phyloP scores from a whole-genome alignment of 1,140 invertebrate genomes.

The Drosophila ananassae region DNA sequence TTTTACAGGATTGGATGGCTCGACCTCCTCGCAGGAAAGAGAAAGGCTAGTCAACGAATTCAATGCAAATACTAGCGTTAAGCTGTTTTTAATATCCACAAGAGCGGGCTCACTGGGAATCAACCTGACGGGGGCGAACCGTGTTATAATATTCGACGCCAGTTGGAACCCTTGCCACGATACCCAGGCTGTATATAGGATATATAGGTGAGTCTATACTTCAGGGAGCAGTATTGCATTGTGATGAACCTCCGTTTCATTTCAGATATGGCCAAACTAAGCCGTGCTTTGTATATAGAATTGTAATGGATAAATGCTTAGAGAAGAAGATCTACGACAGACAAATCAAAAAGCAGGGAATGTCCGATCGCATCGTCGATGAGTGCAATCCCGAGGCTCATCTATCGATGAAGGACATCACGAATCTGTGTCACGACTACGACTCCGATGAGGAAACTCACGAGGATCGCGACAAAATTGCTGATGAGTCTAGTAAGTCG shows the following conservation, averaged over 20 bases:
- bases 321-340: constrained; percentile 99
- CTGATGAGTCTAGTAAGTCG: neutral
- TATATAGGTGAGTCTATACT: constrained; percentile 89
- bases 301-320: constrained; percentile 98
- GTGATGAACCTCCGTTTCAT: neutral
- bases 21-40: constrained; percentile 95
- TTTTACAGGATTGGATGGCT: constrained; percentile 93
- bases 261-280: constrained; percentile 95
- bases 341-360: constrained; percentile 98
- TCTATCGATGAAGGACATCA: constrained; percentile 96
- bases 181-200: constrained; percentile 98
- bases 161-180: constrained; percentile 99
- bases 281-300: constrained; percentile 96
- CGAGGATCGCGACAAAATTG: constrained; percentile 13
- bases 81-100: constrained; percentile 98
- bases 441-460: constrained; percentile 90
- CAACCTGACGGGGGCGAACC: constrained; percentile 98
- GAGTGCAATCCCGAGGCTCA: constrained; percentile 98
- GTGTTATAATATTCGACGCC: constrained; percentile 98
- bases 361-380: constrained; percentile 98
- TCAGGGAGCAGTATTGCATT: neutral
- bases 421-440: constrained; percentile 96
- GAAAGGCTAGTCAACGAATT: constrained; percentile 99
- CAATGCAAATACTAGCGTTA: constrained; percentile 94
- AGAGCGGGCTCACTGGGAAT: constrained; percentile 98